phyloP scores from a whole-genome alignment of 2,113 vertebrate genomes.

The Sinocyclocheilus maitianheensis region DNA sequence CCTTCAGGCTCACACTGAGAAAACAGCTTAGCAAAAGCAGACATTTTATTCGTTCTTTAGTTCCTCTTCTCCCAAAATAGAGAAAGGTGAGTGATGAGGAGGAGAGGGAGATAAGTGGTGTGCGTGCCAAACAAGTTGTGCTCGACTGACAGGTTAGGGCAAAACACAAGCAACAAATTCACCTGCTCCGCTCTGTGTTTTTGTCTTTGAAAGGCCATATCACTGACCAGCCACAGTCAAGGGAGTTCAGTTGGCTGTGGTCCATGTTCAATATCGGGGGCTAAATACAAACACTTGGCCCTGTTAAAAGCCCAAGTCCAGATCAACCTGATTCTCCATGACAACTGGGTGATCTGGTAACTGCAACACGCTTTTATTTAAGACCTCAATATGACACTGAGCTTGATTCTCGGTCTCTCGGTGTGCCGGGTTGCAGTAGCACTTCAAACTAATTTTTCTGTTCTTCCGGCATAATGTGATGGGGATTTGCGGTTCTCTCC shows the following conservation, averaged over 20 bases:
- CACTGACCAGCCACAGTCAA: constrained; percentile 5
- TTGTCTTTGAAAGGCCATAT: background rate
- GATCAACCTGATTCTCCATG: constrained; percentile 30
- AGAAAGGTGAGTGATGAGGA: background rate
- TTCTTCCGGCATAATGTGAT: background rate
- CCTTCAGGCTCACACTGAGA: constrained; percentile 6
- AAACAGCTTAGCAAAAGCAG: constrained; percentile 29
- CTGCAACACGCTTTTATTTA: constrained; percentile 3
- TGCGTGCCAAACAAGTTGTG: constrained; percentile 7
- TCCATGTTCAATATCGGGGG: constrained; percentile 10
- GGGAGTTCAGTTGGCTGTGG: background rate
- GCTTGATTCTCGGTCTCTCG: background rate
- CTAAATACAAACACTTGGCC: constrained; percentile 33
- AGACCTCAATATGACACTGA: constrained; percentile 16
- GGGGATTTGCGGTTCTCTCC: constrained; percentile 22
- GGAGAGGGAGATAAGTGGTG: background rate
- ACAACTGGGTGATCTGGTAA: constrained; percentile 14
- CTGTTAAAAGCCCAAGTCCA: background rate
- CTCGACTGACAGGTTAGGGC: background rate
- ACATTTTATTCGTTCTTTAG: constrained; percentile 10
- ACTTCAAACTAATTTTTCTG: constrained; percentile 26
- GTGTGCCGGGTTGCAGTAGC: background rate
- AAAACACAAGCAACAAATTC: constrained; percentile 10
- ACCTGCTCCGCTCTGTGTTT: background rate
- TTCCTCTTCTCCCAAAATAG: constrained; percentile 5